These are phyloP conservation scores for Limanda limanda DNA, from an alignment of 2,113 vertebrate genomes.

Conservation along the genomic window DNA sequence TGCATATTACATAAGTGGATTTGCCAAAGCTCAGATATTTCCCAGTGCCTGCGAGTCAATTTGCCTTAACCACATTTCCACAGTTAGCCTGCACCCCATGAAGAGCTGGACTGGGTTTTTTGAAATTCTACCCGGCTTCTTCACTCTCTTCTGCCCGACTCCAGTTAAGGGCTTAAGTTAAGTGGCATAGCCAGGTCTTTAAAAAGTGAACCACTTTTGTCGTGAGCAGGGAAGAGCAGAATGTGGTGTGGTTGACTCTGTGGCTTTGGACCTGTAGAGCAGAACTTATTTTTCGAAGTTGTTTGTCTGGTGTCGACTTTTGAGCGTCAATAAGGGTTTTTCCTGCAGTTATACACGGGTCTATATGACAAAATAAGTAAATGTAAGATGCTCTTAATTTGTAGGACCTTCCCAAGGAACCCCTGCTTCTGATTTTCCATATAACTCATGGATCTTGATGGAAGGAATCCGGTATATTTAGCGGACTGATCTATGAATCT, in stretches of 20 bases:
- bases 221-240: slow-evolving; percentile 26
- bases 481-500: no score
- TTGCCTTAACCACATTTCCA: slow-evolving; percentile 60
- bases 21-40: slow-evolving; percentile 45
- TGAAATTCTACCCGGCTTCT: slow-evolving; percentile 51
- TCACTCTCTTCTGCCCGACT: slow-evolving; percentile 37
- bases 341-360: neutral
- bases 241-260: slow-evolving; percentile 26
- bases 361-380: neutral
- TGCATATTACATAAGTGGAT: slow-evolving; percentile 67
- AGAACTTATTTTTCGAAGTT: neutral
- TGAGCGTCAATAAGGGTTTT: neutral
- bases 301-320: slow-evolving; percentile 5
- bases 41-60: slow-evolving; percentile 29
- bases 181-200: slow-evolving; percentile 52
- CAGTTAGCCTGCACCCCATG: slow-evolving; percentile 44
- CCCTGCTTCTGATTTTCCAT: no score
- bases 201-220: slow-evolving; percentile 61
- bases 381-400: no score
- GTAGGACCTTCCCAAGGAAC: neutral
- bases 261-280: slow-evolving; percentile 6
- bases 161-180: slow-evolving; percentile 49
- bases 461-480: no score
- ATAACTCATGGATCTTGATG: no score
- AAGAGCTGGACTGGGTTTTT: slow-evolving; percentile 42